Evolutionary conservation across 2,797 vertebrate genomes (phyloP), one percentile per base, ranked within the genome.

Genomic region (Sphenodon punctatus): DNA sequence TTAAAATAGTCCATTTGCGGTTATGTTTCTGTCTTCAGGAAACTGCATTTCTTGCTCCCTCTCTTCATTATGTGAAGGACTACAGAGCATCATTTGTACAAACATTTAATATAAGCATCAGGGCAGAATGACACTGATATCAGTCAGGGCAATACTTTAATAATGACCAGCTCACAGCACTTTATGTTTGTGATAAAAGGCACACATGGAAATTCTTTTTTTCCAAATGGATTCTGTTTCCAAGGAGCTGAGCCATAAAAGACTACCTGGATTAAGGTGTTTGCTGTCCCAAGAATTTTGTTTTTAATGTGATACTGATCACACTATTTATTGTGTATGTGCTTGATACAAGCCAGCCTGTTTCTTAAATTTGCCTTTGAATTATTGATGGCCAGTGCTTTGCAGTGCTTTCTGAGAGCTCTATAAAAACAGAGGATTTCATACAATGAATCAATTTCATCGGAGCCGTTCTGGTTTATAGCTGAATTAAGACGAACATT

Each of bases 111-210:
- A 13, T 72, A 76, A 63, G 61, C 70, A 36, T 36, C 65, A 32
- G 59, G 41, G 58, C n/a, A 67, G 17, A 30, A 42, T 34, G 25
- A 59, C 30, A 20, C 0, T 36, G 43, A 27, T 2, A 4, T 83
- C 1, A n/a, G 12, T 66, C 61, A 53, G 22, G 4, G 23, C 42
- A n/a, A 16, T 4, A 3, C 2, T 68, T 55, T 13, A 19, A 1
- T 6, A 43, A 42, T 42, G 42, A 10, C 13, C 74, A 61, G 16
- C 64, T 61, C 48, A 32, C 10, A 46, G 27, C 6, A 42, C 17
- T 64, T 65, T 55, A 49, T 55, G 78, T 76, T 78, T 86, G 8
- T 65, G 2, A 41, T 71, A 23, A 78, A 88, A 67, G 65, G 16
- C 3, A 43, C 8, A 32, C 4, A 63, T 8, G 17, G 66, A 30